Conservation (phyloP, 2,113 vertebrate species). For the Ammodramus savannarum region DNA sequence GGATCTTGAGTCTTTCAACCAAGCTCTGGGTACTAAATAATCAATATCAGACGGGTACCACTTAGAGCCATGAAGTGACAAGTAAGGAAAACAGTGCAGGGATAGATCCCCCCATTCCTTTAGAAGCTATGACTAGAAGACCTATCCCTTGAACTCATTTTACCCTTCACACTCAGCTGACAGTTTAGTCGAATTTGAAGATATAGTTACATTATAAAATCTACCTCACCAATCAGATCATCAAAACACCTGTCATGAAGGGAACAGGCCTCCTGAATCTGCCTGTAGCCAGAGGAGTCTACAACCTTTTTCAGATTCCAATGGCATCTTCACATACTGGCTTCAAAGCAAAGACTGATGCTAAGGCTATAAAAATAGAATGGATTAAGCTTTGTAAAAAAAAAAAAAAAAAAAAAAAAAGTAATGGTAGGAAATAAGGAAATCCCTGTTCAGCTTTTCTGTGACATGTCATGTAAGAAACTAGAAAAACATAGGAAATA, state of each 20-base stretch:
- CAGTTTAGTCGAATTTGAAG: neutral
- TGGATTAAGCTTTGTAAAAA: neutral
- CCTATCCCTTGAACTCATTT: neutral
- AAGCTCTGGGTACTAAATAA: neutral
- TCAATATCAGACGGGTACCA: neutral
- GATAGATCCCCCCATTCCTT: neutral
- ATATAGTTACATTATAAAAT: neutral
- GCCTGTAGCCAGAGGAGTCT: neutral
- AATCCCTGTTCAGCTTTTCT: neutral
- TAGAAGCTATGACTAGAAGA: neutral
- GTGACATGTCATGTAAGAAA: neutral
- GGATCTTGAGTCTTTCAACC: neutral
- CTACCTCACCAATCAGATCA: neutral
- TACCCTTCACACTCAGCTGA: neutral
- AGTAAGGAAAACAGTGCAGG: neutral
- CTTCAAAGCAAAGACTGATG: neutral
- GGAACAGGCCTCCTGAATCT: neutral
- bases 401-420: neutral
- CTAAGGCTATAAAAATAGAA: neutral
- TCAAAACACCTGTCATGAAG: neutral
- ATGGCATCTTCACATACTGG: neutral
- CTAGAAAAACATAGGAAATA: neutral
- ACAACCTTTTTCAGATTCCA: neutral
- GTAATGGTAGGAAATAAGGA: neutral
- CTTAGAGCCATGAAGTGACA: neutral